A percentile compares a stretch with the other conserved stretches of the same genome.
Conservation (phyloP, 2,888 invertebrate species). For the Anodontia alba region DNA sequence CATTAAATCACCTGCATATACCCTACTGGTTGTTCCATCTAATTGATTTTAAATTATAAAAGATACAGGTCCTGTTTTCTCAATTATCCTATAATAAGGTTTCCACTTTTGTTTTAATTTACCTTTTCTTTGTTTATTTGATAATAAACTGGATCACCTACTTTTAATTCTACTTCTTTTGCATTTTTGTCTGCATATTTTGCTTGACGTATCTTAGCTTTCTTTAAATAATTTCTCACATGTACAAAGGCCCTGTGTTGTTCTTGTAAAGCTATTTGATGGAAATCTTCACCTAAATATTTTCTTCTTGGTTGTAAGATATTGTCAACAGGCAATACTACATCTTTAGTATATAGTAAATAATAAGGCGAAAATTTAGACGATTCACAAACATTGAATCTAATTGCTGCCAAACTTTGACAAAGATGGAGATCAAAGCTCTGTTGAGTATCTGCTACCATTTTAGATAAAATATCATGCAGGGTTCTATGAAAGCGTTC, state of each 20-base stretch:
- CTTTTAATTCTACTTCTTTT: constrained; percentile 35
- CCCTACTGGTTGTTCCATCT: constrained; percentile 12
- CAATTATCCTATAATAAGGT: constrained; percentile 49
- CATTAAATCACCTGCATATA: constrained; percentile 36
- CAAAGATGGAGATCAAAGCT: too few species aligned
- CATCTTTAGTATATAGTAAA: constrained; percentile 47
- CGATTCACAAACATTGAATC: constrained; percentile 45
- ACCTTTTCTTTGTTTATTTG: neutral
- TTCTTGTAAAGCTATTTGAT: constrained; percentile 51
- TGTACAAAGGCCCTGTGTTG: constrained; percentile 47
- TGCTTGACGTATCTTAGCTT: constrained; percentile 35
- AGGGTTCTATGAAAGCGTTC: too few species aligned
- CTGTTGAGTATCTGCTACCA: too few species aligned
- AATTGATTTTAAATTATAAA: constrained; percentile 43
- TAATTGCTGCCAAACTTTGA: constrained; percentile 44
- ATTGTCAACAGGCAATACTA: constrained; percentile 50
- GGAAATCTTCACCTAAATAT: constrained; percentile 47
- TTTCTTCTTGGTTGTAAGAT: constrained; percentile 35
- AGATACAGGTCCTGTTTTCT: constrained; percentile 36
- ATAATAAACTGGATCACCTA: constrained; percentile 53
- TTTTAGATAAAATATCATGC: too few species aligned
- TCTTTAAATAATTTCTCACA: constrained; percentile 36
- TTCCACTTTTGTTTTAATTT: constrained; percentile 43
- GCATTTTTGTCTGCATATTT: constrained; percentile 1
- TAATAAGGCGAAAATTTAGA: constrained; percentile 40